Percentiles rank a stretch among this genome's conserved stretches.
Evolutionary conservation across 1,140 invertebrate genomes (phyloP).

Genomic region (Sinella curviseta): DNA sequence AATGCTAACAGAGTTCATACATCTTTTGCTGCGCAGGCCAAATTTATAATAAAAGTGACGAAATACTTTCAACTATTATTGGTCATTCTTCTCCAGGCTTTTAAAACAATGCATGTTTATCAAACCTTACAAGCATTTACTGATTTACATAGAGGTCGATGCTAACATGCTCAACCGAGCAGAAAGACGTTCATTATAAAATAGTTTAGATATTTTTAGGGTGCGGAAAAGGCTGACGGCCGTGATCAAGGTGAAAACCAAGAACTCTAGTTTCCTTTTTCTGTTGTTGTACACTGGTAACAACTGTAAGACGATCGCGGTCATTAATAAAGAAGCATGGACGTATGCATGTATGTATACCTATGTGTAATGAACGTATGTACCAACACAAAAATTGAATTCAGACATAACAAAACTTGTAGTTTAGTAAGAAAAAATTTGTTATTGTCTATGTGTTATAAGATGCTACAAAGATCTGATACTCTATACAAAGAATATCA

Average conservation of each 20-base stretch:
- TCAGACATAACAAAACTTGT: neutral
- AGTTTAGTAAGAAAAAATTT: neutral
- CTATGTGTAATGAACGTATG: neutral
- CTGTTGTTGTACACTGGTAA: neutral
- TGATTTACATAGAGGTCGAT: neutral
- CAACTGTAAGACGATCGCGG: no score
- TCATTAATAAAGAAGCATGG: no score
- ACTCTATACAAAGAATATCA: neutral
- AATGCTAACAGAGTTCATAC: no score
- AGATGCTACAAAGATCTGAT: neutral
- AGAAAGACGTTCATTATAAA: neutral
- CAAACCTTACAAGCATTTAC: no score
- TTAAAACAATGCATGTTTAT: no score
- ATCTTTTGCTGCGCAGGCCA: no score
- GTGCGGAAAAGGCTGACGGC: conserved; percentile 17
- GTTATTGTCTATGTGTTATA: neutral
- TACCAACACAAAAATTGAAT: neutral
- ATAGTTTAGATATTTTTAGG: neutral
- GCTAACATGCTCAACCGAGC: neutral
- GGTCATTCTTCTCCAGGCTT: neutral
- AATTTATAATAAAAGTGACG: no score
- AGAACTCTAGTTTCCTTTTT: neutral
- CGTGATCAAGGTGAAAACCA: conserved; percentile 16
- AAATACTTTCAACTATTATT: no score
- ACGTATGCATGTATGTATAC: no score